A percentile compares a stretch with the other conserved stretches of the same genome.
These are phyloP conservation scores for Limosa lapponica DNA, from an alignment of 2,797 vertebrate genomes.

Conservation along the genomic window DNA sequence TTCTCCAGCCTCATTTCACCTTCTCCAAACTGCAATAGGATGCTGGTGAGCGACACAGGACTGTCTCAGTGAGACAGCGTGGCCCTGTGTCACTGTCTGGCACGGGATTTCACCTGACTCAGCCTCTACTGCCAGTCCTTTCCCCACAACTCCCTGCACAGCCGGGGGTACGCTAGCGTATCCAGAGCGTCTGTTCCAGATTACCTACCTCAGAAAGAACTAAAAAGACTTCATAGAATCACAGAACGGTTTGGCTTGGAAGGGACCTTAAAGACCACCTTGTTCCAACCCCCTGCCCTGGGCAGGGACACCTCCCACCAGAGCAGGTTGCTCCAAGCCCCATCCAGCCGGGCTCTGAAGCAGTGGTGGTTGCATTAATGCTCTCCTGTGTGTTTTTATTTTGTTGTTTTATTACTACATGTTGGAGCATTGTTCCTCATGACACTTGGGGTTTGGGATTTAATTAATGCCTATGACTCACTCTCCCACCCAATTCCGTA, in stretches of 20 bases:
- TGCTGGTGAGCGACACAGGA: too few relatives aligned
- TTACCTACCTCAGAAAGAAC: background rate
- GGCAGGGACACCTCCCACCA: background rate
- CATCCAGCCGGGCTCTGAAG: background rate
- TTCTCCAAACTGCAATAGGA: background rate
- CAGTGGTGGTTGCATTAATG: background rate
- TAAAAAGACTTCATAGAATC: background rate
- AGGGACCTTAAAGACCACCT: background rate
- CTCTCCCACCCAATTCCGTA: background rate
- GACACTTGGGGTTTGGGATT: background rate
- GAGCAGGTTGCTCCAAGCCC: background rate
- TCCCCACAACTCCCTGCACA: background rate
- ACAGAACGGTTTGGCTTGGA: background rate
- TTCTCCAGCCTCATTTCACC: background rate
- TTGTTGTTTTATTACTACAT: background rate
- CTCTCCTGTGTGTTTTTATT: background rate
- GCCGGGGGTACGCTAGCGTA: background rate
- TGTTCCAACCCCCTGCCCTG: background rate
- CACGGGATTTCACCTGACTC: background rate
- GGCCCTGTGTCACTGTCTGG: background rate
- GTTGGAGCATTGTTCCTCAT: background rate
- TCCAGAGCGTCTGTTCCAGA: background rate
- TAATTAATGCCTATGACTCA: slow-evolving; percentile 6
- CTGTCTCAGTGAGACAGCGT: background rate
- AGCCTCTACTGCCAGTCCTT: background rate